Evolutionary conservation across 2,888 invertebrate species (phyloP), one percentile per base, ranked within the genome.

Genomic region (Hemicrepidius hirtus): DNA sequence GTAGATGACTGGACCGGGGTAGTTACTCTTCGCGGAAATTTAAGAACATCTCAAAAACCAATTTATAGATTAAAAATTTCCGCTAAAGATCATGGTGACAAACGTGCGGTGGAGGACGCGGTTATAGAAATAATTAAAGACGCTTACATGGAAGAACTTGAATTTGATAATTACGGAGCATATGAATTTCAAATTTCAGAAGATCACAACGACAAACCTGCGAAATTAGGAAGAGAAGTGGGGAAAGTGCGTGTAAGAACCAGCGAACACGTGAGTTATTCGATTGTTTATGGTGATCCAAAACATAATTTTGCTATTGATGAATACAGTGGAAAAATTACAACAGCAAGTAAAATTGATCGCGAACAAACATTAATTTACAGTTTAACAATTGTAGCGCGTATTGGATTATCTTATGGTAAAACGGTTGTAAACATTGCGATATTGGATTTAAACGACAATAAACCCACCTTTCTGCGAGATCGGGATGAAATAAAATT

Each of bases 401-500:
- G 93, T 79, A 91, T 91, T 65, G 93, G 93, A 0, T 88, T 93
- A 28, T 90, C 93, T 0, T 95, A 93, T 84, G 95, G 94, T 4
- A 91, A 93, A 81, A 94, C 94, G 5, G 89, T 88, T 35, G 97
- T 96, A 0, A 94, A 94, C 82, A 91, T 98, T 77, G 92, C 92
- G 0, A 90, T 98, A 4, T 86, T 92, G 44, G 98, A 98, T 87
- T 88, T 96, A 3, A 98, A 98, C 86, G 98, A 98, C 85, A 97
- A 97, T 85, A 91, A 93, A 68, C 98, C 98, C 3, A 88, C 91
- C 75, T 97, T 97, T 85, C 90, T 92, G 20, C 91, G 92, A 81
- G 94, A 93, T 76, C 92, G 92, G 81, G 95, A 95, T 82, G 93
- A 94, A 85, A 92, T 96, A 53, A 89, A 89, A 74, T 89, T 98